These are phyloP conservation scores for Daubentonia madagascariensis DNA, from an alignment of 2,113 vertebrate species.

Conservation along the genomic window DNA sequence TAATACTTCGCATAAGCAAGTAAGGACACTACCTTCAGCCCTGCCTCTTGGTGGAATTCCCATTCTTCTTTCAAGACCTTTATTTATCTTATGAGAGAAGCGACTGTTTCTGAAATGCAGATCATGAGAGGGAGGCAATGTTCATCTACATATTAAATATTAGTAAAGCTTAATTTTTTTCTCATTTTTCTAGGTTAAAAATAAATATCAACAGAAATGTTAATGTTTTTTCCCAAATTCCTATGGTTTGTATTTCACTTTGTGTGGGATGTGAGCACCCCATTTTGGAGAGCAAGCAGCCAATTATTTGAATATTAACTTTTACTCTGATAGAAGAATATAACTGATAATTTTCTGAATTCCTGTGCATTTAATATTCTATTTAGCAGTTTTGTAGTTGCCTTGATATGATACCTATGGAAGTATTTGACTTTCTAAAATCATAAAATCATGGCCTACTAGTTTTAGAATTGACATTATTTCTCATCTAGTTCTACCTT, in stretches of 20 bases:
- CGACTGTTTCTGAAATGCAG: neutral
- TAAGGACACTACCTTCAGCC: neutral
- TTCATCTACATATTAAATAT: neutral
- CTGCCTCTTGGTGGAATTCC: neutral
- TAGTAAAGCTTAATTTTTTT: neutral
- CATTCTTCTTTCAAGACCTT: neutral
- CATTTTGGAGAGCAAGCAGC: neutral
- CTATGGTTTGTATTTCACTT: neutral
- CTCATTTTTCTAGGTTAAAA: conserved; percentile 40
- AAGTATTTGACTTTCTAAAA: conserved; percentile 14
- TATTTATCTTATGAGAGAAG: neutral
- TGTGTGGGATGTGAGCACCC: neutral
- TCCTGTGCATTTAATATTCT: conserved; percentile 1
- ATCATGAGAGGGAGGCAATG: neutral
- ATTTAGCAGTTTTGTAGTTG: neutral
- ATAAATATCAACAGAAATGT: neutral
- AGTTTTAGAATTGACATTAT: neutral
- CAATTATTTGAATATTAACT: conserved; percentile 23
- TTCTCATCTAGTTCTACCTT: neutral
- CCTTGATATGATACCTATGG: neutral
- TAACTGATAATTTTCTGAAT: neutral
- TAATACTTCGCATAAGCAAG: neutral
- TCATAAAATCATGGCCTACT: neutral
- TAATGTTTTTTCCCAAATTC: neutral
- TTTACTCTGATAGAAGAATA: neutral